Percentiles rank a stretch among this genome's conserved stretches.
Evolutionary conservation across 2,113 vertebrate genomes (phyloP).

Genomic region (Leptobrachium ailaonicum): DNA sequence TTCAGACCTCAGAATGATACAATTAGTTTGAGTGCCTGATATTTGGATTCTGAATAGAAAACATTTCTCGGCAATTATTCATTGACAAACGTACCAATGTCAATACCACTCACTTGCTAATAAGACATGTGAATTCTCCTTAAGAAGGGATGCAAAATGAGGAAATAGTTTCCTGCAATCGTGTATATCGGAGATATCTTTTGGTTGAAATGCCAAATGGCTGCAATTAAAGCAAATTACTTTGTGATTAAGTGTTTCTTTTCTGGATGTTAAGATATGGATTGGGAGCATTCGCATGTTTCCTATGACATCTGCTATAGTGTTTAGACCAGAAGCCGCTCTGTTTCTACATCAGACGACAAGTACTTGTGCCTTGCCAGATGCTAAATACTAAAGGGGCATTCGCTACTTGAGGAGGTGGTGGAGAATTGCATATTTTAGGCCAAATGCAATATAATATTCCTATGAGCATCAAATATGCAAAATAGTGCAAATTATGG

Average conservation of each 20-base stretch:
- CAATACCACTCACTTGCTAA: neutral
- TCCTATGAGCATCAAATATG: too few species aligned
- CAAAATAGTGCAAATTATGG: too few species aligned
- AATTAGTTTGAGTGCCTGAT: neutral
- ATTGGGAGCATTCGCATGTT: neutral
- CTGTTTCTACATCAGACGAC: too few species aligned
- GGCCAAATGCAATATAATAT: too few species aligned
- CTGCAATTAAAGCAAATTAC: neutral
- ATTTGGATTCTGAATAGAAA: neutral
- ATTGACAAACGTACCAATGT: neutral
- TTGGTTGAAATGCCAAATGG: slow-evolving; percentile 12
- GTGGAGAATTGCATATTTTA: too few species aligned
- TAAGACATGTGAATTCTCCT: neutral
- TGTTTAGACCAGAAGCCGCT: too few species aligned
- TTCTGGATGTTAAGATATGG: neutral
- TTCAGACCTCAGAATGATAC: neutral
- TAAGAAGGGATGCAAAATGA: neutral
- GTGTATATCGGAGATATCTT: neutral
- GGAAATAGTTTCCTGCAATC: neutral
- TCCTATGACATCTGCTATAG: neutral
- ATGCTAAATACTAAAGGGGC: too few species aligned
- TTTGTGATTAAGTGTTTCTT: neutral
- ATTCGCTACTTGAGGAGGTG: too few species aligned
- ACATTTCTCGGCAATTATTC: neutral
- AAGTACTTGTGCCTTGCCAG: too few species aligned